Percentiles rank a stretch among this genome's conserved stretches.
These are phyloP conservation scores for Petrophora chlorosata DNA, from an alignment of 2,888 invertebrate species.

Conservation along the genomic window DNA sequence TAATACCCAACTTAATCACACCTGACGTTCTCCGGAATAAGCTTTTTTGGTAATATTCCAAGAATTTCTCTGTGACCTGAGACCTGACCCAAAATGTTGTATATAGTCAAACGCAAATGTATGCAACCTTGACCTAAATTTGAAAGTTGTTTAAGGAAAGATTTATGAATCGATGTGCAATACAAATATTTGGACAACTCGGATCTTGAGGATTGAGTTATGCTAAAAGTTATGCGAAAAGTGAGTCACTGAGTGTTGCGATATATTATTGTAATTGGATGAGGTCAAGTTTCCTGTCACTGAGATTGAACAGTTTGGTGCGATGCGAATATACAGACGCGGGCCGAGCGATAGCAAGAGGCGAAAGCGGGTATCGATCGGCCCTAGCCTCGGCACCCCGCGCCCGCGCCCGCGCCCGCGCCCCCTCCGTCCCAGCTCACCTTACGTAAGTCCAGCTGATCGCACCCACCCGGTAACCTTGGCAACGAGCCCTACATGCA, in stretches of 20 bases:
- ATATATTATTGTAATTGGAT: constrained; percentile 16
- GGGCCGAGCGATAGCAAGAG: constrained; percentile 66
- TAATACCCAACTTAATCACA: constrained; percentile 3
- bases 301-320: constrained; percentile 38
- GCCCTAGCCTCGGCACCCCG: constrained; percentile 66
- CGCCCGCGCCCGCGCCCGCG: no score
- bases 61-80: constrained; percentile 11
- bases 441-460: constrained; percentile 83
- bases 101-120: constrained; percentile 23
- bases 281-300: constrained; percentile 32
- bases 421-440: constrained; percentile 56
- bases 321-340: constrained; percentile 59
- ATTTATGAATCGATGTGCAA: constrained; percentile 24
- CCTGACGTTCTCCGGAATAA: constrained; percentile 4
- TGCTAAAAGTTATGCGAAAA: constrained; percentile 6
- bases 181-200: constrained; percentile 15
- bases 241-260: constrained; percentile 11
- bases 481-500: constrained; percentile 70
- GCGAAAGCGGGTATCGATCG: constrained; percentile 78
- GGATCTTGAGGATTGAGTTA: constrained; percentile 11
- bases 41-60: constrained; percentile 10
- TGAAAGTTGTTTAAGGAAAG: constrained; percentile 28
- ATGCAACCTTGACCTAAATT: constrained; percentile 41
- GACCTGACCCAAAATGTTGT: constrained; percentile 29
- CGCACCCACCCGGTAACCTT: constrained; percentile 81